Percentiles rank a stretch among this genome's conserved stretches.
Evolutionary conservation across 2,113 vertebrate genomes (phyloP).

Genomic region (Puffinus mauretanicus): DNA sequence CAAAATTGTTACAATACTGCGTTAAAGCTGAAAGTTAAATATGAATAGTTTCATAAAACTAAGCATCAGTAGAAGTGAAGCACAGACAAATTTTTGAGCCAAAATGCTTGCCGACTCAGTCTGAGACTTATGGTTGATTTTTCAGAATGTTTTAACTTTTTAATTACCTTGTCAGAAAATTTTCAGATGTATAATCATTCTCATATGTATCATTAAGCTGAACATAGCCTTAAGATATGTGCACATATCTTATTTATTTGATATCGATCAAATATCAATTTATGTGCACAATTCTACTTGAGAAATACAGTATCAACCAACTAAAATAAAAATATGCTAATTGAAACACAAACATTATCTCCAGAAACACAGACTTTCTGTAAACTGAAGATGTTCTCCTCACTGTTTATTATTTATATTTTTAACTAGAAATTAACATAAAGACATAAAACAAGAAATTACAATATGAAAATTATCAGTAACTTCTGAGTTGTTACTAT

Average conservation of each 20-base stretch:
- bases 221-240: neutral
- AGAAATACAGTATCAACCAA: neutral
- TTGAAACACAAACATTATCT: neutral
- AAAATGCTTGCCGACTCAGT: neutral
- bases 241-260: no score
- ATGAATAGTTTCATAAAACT: neutral
- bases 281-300: neutral
- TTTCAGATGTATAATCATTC: neutral
- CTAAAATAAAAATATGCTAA: neutral
- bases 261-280: neutral
- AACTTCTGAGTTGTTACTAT: neutral
- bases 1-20: neutral
- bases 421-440: neutral
- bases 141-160: neutral
- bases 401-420: neutral
- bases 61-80: neutral
- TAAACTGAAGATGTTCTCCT: neutral
- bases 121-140: neutral
- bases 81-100: neutral
- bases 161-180: neutral
- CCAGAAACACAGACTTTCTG: neutral
- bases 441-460: neutral
- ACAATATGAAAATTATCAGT: neutral
- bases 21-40: neutral
- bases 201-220: neutral